Conservation (phyloP, 2,113 vertebrate species). For the Anthoscopus minutus region DNA sequence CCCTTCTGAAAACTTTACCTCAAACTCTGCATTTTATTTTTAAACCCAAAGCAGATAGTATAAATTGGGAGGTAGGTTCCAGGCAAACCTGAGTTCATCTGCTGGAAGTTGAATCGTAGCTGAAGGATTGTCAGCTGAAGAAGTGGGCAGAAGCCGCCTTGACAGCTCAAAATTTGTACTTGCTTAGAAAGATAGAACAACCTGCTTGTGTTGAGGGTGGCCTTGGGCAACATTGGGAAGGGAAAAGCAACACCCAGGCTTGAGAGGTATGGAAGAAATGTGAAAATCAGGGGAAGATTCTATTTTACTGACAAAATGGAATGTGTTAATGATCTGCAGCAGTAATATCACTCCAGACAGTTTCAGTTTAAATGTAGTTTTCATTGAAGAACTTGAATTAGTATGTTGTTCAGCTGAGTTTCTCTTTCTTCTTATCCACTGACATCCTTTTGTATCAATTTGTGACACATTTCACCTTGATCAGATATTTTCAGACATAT, state of each 20-base stretch:
- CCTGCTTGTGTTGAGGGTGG: background rate
- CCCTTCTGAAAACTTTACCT: background rate
- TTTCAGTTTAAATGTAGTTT: background rate
- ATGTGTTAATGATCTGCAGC: background rate
- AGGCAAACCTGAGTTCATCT: background rate
- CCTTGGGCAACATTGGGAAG: background rate
- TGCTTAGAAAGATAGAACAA: background rate
- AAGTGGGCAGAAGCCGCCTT: background rate
- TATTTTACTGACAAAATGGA: background rate
- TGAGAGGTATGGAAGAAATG: fast-evolving
- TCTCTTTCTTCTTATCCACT: background rate
- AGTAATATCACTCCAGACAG: background rate
- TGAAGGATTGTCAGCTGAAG: background rate
- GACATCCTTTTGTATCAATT: background rate
- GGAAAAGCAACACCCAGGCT: background rate
- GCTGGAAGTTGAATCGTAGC: background rate
- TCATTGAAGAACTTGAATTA: background rate
- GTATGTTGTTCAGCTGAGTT: background rate
- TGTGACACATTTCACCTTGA: background rate
- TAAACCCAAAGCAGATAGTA: background rate
- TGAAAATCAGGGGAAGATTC: background rate
- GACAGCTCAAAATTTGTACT: background rate
- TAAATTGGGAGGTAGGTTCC: background rate
- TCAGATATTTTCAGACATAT: background rate
- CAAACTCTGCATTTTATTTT: background rate